These are phyloP conservation scores for Geococcyx californianus DNA, from an alignment of 2,113 vertebrate species.

Conservation along the genomic window DNA sequence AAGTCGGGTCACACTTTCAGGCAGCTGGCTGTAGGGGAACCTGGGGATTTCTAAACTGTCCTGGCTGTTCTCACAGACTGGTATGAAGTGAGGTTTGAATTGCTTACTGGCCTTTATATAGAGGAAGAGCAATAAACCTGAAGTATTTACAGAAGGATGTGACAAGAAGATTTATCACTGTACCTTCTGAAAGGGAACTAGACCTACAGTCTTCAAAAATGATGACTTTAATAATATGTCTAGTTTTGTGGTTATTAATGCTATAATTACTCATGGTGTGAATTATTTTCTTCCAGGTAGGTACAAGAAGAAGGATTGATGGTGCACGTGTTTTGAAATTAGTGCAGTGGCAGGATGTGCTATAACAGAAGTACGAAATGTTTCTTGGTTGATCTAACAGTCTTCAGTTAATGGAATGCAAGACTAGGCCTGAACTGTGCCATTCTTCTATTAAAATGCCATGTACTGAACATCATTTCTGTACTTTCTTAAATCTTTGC, in stretches of 20 bases:
- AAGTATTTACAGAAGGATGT: not conserved
- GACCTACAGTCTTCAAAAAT: not conserved
- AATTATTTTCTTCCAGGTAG: not conserved
- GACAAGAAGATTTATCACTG: not conserved
- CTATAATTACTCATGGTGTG: not conserved
- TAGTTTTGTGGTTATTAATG: not conserved
- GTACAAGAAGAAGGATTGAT: not conserved
- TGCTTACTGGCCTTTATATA: not conserved
- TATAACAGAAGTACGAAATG: not conserved
- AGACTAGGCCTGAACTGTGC: not conserved
- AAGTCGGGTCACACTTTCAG: rapidly evolving
- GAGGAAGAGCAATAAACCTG: not conserved
- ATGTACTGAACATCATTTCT: not conserved
- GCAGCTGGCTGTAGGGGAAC: rapidly evolving
- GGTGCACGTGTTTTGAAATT: not conserved
- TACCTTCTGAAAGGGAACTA: not conserved
- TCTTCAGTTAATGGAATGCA: not conserved
- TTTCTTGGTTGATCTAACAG: not conserved
- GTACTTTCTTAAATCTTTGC: not conserved
- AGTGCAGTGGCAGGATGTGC: not conserved
- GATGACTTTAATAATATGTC: not conserved
- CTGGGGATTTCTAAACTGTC: no score
- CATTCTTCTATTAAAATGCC: not conserved
- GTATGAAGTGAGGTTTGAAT: not conserved
- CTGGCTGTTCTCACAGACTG: no score